Percentiles rank a stretch among this genome's conserved stretches.
Conservation (phyloP, 2,113 vertebrate species). For the Mormyrus iriodes region DNA sequence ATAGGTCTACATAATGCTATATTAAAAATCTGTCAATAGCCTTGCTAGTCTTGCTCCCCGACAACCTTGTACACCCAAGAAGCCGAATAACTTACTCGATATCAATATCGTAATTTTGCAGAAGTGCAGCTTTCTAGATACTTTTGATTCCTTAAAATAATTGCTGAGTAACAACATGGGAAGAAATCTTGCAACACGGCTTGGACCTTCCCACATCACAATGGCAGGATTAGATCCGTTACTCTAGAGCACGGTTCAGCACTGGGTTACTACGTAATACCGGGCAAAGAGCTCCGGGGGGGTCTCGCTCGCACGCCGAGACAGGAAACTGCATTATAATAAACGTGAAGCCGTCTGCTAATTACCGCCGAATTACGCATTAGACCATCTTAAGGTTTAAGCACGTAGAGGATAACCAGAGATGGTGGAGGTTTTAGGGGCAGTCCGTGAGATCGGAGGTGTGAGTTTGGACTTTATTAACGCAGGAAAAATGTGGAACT, state of each 20-base stretch:
- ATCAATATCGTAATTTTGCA: background rate
- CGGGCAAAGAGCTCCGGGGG: background rate
- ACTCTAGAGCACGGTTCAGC: background rate
- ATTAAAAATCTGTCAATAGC: background rate
- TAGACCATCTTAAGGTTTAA: background rate
- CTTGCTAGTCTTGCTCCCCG: background rate
- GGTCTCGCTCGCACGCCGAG: background rate
- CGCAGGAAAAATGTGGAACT: background rate
- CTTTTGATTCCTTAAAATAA: slow-evolving; percentile 19
- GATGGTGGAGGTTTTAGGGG: background rate
- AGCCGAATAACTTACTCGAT: background rate
- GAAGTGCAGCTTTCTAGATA: slow-evolving; percentile 16
- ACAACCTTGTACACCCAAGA: background rate
- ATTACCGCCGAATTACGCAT: background rate
- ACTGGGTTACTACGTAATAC: background rate
- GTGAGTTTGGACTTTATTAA: background rate
- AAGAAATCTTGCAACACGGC: background rate
- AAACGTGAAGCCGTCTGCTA: background rate
- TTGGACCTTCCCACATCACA: background rate
- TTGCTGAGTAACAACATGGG: slow-evolving; percentile 8
- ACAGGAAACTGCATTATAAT: background rate
- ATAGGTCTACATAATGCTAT: background rate
- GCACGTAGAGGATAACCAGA: background rate
- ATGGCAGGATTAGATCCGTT: background rate
- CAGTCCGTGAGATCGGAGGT: background rate